Conservation (phyloP, 1,140 invertebrate species). For the Drosophila nigromelanica region DNA sequence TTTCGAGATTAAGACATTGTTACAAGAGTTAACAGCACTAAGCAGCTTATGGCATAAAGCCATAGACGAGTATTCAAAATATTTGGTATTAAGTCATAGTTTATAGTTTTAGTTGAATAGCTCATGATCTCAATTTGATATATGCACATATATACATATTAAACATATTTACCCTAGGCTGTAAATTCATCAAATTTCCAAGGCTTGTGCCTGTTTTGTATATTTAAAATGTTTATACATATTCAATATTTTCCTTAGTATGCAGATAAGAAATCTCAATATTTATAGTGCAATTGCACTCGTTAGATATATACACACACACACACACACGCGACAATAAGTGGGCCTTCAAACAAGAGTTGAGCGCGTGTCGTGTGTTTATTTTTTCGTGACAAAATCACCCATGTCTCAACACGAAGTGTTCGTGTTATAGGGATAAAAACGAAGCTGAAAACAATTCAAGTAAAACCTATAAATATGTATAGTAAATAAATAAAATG, state of each 20-base stretch:
- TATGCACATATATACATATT: background rate
- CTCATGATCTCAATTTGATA: constrained; percentile 4
- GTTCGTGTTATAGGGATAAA: too few relatives aligned
- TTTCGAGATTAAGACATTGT: constrained; percentile 6
- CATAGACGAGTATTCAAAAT: constrained; percentile 14
- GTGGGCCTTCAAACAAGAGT: background rate
- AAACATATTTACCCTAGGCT: constrained; percentile 1
- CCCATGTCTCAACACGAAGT: background rate
- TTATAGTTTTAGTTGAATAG: background rate
- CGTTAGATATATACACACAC: background rate
- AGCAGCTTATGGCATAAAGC: constrained; percentile 12
- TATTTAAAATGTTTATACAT: constrained; percentile 12
- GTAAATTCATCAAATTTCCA: constrained; percentile 4
- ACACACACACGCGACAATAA: background rate
- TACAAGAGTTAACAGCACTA: background rate
- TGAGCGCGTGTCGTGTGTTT: background rate
- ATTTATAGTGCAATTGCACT: constrained; percentile 34
- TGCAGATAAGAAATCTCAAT: constrained; percentile 40
- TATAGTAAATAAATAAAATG: too few relatives aligned
- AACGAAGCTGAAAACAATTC: too few relatives aligned
- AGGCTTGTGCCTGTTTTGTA: constrained; percentile 1
- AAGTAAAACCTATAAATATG: too few relatives aligned
- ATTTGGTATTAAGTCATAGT: constrained; percentile 8
- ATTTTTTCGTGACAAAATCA: background rate
- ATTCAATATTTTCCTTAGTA: constrained; percentile 38